A percentile compares a stretch with the other conserved stretches of the same genome.
These are phyloP conservation scores for Trichogramma dendrolimi DNA, from an alignment of 2,888 invertebrate species.

Conservation along the genomic window DNA sequence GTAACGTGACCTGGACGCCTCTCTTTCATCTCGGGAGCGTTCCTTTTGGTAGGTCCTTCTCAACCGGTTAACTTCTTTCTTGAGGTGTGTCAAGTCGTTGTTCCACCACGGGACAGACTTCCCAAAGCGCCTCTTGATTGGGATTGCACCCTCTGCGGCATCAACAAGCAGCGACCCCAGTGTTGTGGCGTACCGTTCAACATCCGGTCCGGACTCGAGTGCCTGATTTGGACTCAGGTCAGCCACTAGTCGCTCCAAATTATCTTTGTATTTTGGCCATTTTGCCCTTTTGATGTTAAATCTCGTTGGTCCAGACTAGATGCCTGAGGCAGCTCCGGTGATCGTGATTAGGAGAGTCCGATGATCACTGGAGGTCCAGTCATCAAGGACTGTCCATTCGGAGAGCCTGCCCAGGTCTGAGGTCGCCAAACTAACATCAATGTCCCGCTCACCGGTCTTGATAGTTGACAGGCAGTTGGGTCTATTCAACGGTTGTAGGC, in stretches of 20 bases:
- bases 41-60: background rate
- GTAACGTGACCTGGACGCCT: too few relatives aligned
- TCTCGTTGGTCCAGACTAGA: background rate
- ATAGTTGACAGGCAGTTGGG: background rate
- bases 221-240: background rate
- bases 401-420: background rate
- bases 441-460: background rate
- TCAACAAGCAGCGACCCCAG: background rate
- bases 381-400: background rate
- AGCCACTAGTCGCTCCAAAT: background rate
- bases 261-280: background rate
- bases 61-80: background rate
- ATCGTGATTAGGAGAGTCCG: background rate
- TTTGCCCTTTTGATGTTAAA: background rate
- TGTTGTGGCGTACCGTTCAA: background rate
- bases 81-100: background rate
- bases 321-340: too few relatives aligned
- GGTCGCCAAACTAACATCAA: background rate
- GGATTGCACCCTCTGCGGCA: background rate
- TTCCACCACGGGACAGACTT: slow-evolving; percentile 17
- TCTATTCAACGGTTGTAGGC: background rate
- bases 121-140: background rate
- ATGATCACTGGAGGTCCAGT: slow-evolving; percentile 13
- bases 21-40: background rate
- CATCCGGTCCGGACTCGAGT: background rate